A percentile compares a stretch with the other conserved stretches of the same genome.
phyloP scores from a whole-genome alignment of 2,888 invertebrate genomes.

The Amblyteles armatorius region DNA sequence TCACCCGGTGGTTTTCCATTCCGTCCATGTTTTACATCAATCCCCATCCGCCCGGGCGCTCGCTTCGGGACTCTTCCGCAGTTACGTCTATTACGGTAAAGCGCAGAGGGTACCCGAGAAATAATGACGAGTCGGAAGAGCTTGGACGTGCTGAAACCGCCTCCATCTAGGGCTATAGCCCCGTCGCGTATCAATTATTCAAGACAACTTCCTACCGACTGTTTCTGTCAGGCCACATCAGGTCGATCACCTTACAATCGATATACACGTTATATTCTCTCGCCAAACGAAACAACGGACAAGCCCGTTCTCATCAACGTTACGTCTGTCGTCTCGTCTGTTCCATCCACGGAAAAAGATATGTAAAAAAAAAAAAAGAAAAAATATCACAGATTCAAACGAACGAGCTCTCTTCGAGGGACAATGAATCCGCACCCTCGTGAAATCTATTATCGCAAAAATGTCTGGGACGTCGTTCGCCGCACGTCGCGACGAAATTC shows the following conservation, averaged over 20 bases:
- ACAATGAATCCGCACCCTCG: constrained; percentile 9
- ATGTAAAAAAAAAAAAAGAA: neutral
- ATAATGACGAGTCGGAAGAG: constrained; percentile 31
- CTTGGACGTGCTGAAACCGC: constrained; percentile 33
- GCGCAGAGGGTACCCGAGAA: constrained; percentile 32
- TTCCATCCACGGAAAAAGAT: neutral
- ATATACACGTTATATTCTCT: constrained; percentile 46
- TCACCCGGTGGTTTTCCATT: neutral
- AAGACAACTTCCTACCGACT: constrained; percentile 53
- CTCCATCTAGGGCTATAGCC: constrained; percentile 24
- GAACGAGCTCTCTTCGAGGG: neutral
- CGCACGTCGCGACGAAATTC: neutral
- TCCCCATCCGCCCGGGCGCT: neutral
- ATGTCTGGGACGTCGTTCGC: constrained; percentile 11
- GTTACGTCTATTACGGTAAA: constrained; percentile 1
- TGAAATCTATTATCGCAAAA: constrained; percentile 30
- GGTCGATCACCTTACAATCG: constrained; percentile 65
- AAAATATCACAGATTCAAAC: neutral
- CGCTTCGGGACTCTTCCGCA: neutral
- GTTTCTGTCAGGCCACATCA: constrained; percentile 47
- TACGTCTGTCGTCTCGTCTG: neutral
- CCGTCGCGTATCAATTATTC: constrained; percentile 58
- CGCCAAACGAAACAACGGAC: neutral
- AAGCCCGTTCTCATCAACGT: neutral
- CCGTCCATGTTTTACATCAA: neutral